phyloP scores from a whole-genome alignment of 2,797 vertebrate genomes.

The Hafferia zeledoni region DNA sequence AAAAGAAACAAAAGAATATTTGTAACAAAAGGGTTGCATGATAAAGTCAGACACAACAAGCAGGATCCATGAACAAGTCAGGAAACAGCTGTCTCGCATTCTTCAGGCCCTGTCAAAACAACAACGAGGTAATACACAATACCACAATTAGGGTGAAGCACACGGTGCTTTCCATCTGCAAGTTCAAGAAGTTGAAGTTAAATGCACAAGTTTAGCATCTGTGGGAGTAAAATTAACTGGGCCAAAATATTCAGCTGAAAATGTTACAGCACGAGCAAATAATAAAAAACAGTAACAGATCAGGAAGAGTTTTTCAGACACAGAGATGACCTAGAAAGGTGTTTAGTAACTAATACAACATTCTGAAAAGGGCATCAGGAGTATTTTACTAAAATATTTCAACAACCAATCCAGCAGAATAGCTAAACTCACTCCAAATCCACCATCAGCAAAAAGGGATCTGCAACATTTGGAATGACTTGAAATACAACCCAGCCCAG shows the following conservation, averaged over 20 bases:
- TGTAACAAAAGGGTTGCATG: neutral
- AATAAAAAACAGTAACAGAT: neutral
- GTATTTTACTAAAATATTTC: neutral
- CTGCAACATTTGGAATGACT: neutral
- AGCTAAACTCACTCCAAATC: neutral
- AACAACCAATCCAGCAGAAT: neutral
- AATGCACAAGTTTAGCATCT: neutral
- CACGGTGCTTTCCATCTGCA: neutral
- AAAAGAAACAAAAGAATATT: slow-evolving; percentile 35
- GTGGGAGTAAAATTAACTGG: neutral
- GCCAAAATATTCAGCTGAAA: neutral
- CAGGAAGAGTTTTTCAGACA: neutral
- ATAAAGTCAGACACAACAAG: neutral
- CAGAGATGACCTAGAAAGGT: neutral
- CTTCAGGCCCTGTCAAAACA: neutral
- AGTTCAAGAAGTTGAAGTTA: neutral
- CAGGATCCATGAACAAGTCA: neutral
- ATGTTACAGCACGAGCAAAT: neutral
- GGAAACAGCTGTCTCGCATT: neutral
- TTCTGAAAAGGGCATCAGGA: neutral
- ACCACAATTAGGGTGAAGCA: neutral
- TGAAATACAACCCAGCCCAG: neutral
- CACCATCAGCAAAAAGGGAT: neutral
- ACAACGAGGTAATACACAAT: neutral
- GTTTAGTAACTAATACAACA: neutral